Percentiles rank a stretch among this genome's conserved stretches.
Conservation (phyloP, 92 coral and sea anemone genomes). For the Metridium senile region DNA sequence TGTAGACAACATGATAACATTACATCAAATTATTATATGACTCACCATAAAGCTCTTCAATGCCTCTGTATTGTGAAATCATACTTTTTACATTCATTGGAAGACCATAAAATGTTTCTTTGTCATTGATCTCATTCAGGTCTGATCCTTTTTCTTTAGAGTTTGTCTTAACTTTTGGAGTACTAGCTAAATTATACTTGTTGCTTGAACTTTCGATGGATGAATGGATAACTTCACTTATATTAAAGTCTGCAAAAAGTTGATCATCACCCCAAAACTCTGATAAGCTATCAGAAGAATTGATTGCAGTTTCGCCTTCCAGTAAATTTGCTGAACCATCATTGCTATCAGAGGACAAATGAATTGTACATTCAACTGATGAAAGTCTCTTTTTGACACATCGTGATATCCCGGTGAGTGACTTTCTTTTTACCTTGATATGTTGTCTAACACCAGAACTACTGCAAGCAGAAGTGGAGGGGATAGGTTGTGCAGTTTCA, state of each 20-base stretch:
- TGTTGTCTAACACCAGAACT: slow-evolving; percentile 3
- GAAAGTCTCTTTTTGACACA: slow-evolving; percentile 24
- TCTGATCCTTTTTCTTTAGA: background rate
- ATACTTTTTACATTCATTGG: slow-evolving; percentile 73
- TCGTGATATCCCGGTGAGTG: background rate
- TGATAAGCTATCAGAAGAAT: slow-evolving; percentile 17
- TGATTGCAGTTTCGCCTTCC: background rate
- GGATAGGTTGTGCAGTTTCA: background rate
- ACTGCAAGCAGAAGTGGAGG: background rate
- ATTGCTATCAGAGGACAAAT: background rate
- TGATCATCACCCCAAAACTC: slow-evolving; percentile 71
- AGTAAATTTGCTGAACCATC: background rate
- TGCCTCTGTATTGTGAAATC: slow-evolving; percentile 78
- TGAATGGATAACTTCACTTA: slow-evolving; percentile 63
- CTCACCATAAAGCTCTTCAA: slow-evolving; percentile 88
- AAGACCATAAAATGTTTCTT: slow-evolving; percentile 74
- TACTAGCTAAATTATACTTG: background rate
- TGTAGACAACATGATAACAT: no score
- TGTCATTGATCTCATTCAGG: background rate
- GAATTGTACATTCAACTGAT: background rate
- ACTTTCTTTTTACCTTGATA: slow-evolving; percentile 35
- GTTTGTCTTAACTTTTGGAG: slow-evolving; percentile 1
- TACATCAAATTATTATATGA: background rate
- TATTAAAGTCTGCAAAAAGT: slow-evolving; percentile 69
- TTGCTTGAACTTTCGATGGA: slow-evolving; percentile 34